A percentile compares a stretch with the other conserved stretches of the same genome.
These are phyloP conservation scores for Dromococcyx pavoninus DNA, from an alignment of 2,797 vertebrate species.

Conservation along the genomic window DNA sequence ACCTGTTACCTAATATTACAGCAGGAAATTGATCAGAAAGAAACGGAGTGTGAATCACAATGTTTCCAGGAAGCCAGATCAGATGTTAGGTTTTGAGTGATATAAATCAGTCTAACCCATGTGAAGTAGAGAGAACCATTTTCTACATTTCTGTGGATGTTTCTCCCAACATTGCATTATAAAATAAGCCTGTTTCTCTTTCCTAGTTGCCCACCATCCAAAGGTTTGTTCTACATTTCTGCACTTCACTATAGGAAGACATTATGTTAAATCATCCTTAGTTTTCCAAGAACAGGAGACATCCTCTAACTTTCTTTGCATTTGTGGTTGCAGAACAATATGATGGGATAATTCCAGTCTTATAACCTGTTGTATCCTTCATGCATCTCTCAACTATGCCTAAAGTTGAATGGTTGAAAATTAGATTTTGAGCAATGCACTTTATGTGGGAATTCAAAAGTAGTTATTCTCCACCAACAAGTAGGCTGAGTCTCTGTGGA, in stretches of 20 bases:
- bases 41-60: rapidly evolving
- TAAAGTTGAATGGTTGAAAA: background rate
- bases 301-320: background rate
- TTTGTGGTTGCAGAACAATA: rapidly evolving
- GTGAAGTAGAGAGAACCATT: background rate
- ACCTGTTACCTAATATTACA: background rate
- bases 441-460: background rate
- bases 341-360: background rate
- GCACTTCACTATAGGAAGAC: background rate
- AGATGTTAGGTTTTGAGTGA: background rate
- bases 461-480: background rate
- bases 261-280: background rate
- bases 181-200: background rate
- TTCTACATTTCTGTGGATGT: background rate
- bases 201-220: background rate
- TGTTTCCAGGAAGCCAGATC: background rate
- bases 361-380: background rate
- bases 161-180: background rate
- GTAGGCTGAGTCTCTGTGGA: background rate
- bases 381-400: background rate
- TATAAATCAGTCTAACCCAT: background rate
- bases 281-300: background rate
- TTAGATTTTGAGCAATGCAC: background rate
- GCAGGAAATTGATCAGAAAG: background rate
- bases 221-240: background rate